Conservation (phyloP, 2,113 vertebrate genomes). For the Bubo blakistoni region DNA sequence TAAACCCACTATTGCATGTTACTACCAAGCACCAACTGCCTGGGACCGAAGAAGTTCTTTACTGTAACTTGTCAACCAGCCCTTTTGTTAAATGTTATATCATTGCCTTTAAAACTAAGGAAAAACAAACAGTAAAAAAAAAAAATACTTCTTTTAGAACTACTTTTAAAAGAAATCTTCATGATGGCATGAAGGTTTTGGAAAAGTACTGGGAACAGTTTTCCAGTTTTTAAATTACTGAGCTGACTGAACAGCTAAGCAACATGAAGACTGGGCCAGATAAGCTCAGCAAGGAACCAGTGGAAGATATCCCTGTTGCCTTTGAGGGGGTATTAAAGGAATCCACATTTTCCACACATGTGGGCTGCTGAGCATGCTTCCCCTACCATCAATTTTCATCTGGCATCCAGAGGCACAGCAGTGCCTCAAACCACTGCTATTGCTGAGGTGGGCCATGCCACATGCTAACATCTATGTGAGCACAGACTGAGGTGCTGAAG, state of each 20-base stretch:
- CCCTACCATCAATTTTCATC: not conserved
- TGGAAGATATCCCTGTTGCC: not conserved
- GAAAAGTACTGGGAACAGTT: not conserved
- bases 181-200: not conserved
- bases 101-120: not conserved
- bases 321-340: not conserved
- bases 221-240: not conserved
- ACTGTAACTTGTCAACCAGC: not conserved
- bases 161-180: not conserved
- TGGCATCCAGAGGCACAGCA: not conserved
- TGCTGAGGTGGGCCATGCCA: not conserved
- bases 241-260: not conserved
- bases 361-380: not conserved
- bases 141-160: not conserved
- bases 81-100: not conserved
- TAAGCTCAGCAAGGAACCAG: not conserved
- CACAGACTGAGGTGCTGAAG: not conserved
- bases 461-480: fast-evolving
- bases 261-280: not conserved
- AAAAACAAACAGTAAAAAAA: not conserved
- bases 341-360: fast-evolving
- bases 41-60: not conserved
- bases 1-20: not conserved
- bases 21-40: not conserved
- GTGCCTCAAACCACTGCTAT: not conserved